phyloP scores from a whole-genome alignment of 2,888 invertebrate genomes.

The Suillia variegata region DNA sequence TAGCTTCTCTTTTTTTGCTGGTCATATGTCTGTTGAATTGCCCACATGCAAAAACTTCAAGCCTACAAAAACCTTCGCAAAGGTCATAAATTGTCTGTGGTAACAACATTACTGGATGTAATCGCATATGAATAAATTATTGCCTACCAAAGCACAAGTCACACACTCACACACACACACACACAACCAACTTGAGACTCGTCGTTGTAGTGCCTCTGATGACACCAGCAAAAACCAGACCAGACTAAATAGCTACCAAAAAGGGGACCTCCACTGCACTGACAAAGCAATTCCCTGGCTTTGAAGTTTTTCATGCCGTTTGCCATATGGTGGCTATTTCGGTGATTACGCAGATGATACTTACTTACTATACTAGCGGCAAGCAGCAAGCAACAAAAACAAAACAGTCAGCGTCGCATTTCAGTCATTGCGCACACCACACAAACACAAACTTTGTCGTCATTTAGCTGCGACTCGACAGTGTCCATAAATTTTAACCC shows the following conservation, averaged over 20 bases:
- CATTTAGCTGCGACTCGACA: slow-evolving; percentile 40
- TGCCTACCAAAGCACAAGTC: slow-evolving; percentile 26
- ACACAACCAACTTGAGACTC: slow-evolving; percentile 1
- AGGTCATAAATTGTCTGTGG: slow-evolving; percentile 60
- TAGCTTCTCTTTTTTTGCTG: too few species aligned
- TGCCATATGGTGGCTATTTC: slow-evolving; percentile 55
- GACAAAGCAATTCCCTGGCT: background rate
- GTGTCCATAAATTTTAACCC: slow-evolving; percentile 49
- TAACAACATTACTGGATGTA: slow-evolving; percentile 57
- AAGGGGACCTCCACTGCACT: background rate
- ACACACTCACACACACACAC: slow-evolving; percentile 13
- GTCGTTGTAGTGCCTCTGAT: slow-evolving; percentile 7
- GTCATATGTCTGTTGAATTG: background rate
- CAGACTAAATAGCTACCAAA: background rate
- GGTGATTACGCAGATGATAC: slow-evolving; percentile 55
- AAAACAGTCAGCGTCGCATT: too few species aligned
- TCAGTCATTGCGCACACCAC: slow-evolving; percentile 1
- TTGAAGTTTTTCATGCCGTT: slow-evolving; percentile 12
- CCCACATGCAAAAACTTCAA: slow-evolving; percentile 12
- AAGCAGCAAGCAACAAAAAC: background rate
- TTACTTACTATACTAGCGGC: slow-evolving; percentile 17
- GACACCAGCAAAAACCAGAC: background rate
- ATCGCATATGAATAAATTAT: slow-evolving; percentile 62
- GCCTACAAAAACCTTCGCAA: slow-evolving; percentile 44
- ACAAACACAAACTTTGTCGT: slow-evolving; percentile 44